These are phyloP conservation scores for Myripristis jacobus DNA, from an alignment of 2,797 vertebrate genomes.

Conservation along the genomic window DNA sequence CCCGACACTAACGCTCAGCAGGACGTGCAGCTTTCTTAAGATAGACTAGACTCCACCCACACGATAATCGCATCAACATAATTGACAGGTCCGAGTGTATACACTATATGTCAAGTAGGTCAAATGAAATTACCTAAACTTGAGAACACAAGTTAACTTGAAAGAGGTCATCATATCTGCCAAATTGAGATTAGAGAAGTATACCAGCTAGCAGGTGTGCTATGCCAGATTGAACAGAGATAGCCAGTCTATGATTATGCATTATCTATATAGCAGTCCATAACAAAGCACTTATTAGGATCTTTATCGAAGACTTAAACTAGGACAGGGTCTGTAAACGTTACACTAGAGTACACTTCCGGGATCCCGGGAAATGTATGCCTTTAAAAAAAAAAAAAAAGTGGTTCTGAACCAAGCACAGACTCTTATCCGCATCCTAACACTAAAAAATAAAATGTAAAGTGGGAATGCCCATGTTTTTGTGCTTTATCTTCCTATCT, in stretches of 20 bases:
- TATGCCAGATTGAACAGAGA: slow-evolving; percentile 73
- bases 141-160: slow-evolving; percentile 72
- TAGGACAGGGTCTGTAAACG: slow-evolving; percentile 78
- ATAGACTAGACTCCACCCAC: slow-evolving; percentile 52
- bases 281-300: slow-evolving; percentile 80
- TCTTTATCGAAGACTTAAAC: slow-evolving; percentile 66
- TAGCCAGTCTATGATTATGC: slow-evolving; percentile 80
- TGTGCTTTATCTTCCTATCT: slow-evolving; percentile 35
- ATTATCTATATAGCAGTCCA: slow-evolving; percentile 79
- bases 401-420: slow-evolving; percentile 83
- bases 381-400: slow-evolving; percentile 67
- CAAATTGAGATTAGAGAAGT: slow-evolving; percentile 84
- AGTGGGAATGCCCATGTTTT: slow-evolving; percentile 48
- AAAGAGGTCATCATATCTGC: slow-evolving; percentile 84
- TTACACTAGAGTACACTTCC: slow-evolving; percentile 72
- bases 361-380: slow-evolving; percentile 73
- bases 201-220: slow-evolving; percentile 79
- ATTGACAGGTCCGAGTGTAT: slow-evolving; percentile 68
- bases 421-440: slow-evolving; percentile 65
- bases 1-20: slow-evolving; percentile 67
- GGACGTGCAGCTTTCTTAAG: slow-evolving; percentile 69
- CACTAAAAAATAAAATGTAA: slow-evolving; percentile 66
- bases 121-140: slow-evolving; percentile 76
- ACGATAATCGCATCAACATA: slow-evolving; percentile 54
- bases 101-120: slow-evolving; percentile 72